These are phyloP conservation scores for Monochamus alternatus DNA, from an alignment of 2,888 invertebrate genomes.

Conservation along the genomic window DNA sequence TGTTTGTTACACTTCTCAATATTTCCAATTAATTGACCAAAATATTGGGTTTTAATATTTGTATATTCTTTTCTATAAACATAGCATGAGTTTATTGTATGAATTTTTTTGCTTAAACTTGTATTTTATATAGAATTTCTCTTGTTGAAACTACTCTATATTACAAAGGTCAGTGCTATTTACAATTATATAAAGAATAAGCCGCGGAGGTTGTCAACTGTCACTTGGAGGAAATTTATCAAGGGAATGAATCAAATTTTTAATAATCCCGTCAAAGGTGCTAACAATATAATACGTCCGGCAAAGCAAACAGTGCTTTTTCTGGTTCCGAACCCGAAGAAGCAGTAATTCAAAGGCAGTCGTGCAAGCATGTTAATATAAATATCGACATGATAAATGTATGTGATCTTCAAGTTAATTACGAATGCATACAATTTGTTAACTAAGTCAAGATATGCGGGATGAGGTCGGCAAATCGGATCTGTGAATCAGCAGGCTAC, in stretches of 20 bases:
- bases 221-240: conserved; percentile 7
- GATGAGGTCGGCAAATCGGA: conserved; percentile 33
- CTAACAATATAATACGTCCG: conserved; percentile 12
- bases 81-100: no score
- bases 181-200: no score
- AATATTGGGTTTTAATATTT: no score
- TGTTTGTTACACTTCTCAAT: no score
- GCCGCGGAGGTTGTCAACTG: not conserved
- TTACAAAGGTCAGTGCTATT: no score
- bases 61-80: no score
- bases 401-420: conserved; percentile 60
- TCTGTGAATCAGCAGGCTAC: conserved; percentile 22
- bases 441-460: conserved; percentile 54
- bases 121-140: no score
- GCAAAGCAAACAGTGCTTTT: conserved; percentile 30
- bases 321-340: conserved; percentile 15
- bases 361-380: conserved; percentile 47
- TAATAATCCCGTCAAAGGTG: conserved; percentile 11
- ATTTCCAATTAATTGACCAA: no score
- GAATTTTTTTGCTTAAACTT: no score
- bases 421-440: conserved; percentile 59
- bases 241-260: not conserved
- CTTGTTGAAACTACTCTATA: no score
- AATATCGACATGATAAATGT: conserved; percentile 60
- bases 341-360: conserved; percentile 37